These are phyloP conservation scores for Bombus huntii DNA, from an alignment of 1,140 invertebrate species.

Conservation along the genomic window DNA sequence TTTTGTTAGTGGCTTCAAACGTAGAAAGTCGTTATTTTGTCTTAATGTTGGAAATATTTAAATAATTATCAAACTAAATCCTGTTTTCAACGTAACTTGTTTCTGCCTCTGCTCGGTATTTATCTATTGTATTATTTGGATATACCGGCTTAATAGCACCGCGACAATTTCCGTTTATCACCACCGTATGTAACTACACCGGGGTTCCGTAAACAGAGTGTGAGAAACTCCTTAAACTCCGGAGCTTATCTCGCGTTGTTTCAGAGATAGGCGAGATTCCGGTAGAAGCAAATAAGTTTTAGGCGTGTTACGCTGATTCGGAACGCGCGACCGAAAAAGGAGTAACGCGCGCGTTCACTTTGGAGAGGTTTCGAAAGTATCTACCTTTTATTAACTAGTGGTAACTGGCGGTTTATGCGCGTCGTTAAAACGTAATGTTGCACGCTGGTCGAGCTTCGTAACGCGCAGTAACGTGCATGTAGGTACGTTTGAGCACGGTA, in stretches of 20 bases:
- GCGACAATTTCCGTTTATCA: not conserved
- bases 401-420: conserved; percentile 57
- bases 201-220: not conserved
- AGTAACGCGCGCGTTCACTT: conserved; percentile 37
- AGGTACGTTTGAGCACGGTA: too few species aligned
- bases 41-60: too few species aligned
- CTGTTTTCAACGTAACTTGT: too few species aligned
- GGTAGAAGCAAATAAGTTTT: conserved; percentile 49
- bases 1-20: too few species aligned
- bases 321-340: conserved; percentile 12
- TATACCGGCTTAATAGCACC: too few species aligned
- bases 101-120: not conserved
- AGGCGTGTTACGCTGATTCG: conserved; percentile 5
- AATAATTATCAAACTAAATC: not conserved
- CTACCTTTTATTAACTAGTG: not conserved
- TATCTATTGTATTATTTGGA: not conserved
- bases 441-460: conserved; percentile 21
- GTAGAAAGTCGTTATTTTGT: too few species aligned
- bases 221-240: not conserved
- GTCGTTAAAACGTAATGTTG: conserved; percentile 57
- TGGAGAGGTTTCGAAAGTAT: conserved; percentile 21
- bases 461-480: too few species aligned
- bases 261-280: not conserved
- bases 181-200: not conserved
- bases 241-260: too few species aligned